Percentiles rank a stretch among this genome's conserved stretches.
Conservation (phyloP, 2,888 invertebrate species). For the Mimachlamys varia region DNA sequence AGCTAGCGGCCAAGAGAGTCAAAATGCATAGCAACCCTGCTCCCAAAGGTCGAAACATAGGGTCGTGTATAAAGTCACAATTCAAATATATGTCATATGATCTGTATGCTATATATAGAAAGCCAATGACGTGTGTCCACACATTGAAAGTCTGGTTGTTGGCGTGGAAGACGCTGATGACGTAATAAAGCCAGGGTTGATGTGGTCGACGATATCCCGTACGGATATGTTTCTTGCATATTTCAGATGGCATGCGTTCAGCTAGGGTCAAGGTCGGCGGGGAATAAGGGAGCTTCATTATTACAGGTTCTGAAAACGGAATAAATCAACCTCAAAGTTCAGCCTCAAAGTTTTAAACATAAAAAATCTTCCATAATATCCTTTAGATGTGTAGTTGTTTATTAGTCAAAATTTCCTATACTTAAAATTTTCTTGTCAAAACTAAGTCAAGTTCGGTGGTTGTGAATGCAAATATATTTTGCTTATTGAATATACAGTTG, state of each 20-base stretch:
- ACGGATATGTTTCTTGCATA: background rate
- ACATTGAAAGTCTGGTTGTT: slow-evolving; percentile 11
- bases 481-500: too few species aligned
- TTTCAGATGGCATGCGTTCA: slow-evolving; percentile 13
- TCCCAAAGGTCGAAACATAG: background rate
- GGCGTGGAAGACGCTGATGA: slow-evolving; percentile 16
- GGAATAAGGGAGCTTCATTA: background rate
- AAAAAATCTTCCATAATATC: too few species aligned
- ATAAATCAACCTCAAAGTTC: background rate
- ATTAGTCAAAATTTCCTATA: too few species aligned
- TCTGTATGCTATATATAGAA: slow-evolving; percentile 24
- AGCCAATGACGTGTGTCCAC: slow-evolving; percentile 4
- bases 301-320: background rate
- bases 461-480: too few species aligned
- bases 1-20: background rate
- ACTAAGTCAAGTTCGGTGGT: too few species aligned
- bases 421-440: too few species aligned
- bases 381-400: too few species aligned
- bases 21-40: slow-evolving; percentile 11
- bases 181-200: background rate
- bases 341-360: too few species aligned
- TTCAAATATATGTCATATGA: background rate
- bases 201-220: background rate
- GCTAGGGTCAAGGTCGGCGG: slow-evolving; percentile 9
- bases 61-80: background rate